Conservation (phyloP, 1,140 invertebrate genomes). For the Bombus affinis region DNA sequence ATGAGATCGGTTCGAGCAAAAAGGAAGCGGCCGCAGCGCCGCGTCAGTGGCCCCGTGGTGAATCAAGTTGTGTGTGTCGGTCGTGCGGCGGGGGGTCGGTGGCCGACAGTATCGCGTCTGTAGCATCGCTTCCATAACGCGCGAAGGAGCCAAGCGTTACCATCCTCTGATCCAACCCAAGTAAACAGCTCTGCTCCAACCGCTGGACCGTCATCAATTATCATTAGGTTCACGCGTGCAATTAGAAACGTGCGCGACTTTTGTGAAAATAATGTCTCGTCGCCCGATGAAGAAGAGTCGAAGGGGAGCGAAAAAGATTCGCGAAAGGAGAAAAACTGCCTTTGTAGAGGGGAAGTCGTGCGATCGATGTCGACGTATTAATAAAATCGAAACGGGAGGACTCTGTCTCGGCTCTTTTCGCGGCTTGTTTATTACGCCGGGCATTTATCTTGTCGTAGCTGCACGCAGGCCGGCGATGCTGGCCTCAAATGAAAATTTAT, state of each 20-base stretch:
- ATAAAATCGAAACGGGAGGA: constrained; percentile 60
- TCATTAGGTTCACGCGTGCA: constrained; percentile 77
- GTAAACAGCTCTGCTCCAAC: background rate
- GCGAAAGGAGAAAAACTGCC: background rate
- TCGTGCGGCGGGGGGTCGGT: constrained; percentile 70
- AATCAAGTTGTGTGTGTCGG: constrained; percentile 74
- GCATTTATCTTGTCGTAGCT: constrained; percentile 49
- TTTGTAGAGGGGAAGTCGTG: background rate
- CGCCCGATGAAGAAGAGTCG: background rate
- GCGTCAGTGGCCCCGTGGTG: constrained; percentile 59
- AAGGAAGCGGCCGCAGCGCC: constrained; percentile 43
- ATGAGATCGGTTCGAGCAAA: constrained; percentile 57
- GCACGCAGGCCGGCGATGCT: constrained; percentile 34
- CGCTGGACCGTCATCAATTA: constrained; percentile 75
- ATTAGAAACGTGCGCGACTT: constrained; percentile 76
- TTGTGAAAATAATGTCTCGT: constrained; percentile 11
- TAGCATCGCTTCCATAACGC: constrained; percentile 71
- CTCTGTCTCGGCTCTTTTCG: constrained; percentile 37
- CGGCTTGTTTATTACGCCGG: constrained; percentile 57
- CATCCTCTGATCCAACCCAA: background rate
- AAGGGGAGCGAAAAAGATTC: background rate
- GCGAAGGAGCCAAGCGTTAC: constrained; percentile 52
- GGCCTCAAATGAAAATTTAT: constrained; percentile 75
- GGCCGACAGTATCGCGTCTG: constrained; percentile 73
- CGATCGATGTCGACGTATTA: constrained; percentile 55